Percentiles rank a stretch among this genome's conserved stretches.
phyloP scores from a whole-genome alignment of 2,888 invertebrate genomes.

The Dasypolia templi region DNA sequence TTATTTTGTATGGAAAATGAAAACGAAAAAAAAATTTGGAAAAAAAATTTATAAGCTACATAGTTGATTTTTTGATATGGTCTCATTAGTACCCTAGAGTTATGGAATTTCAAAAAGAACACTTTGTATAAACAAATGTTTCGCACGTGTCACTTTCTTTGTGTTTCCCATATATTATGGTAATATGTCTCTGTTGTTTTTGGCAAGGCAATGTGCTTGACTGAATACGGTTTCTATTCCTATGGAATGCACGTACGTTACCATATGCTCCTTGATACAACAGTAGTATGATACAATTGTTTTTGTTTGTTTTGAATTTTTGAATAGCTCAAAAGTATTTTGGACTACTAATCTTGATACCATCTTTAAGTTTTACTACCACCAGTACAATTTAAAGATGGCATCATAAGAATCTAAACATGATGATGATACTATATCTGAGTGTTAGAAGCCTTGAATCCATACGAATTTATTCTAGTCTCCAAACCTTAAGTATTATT shows the following conservation, averaged over 20 bases:
- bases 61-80: too few species aligned
- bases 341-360: background rate
- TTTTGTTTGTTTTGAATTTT: conserved; percentile 14
- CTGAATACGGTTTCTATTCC: conserved; percentile 31
- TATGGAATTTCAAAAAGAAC: too few species aligned
- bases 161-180: conserved; percentile 24
- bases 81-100: too few species aligned
- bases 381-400: too few species aligned
- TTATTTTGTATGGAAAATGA: too few species aligned
- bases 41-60: too few species aligned
- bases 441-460: background rate
- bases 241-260: conserved; percentile 21
- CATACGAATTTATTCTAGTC: background rate
- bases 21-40: too few species aligned
- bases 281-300: background rate
- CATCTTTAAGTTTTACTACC: background rate
- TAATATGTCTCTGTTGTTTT: conserved; percentile 31
- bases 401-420: background rate
- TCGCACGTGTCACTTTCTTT: background rate
- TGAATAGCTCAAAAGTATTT: conserved; percentile 13
- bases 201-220: conserved; percentile 28
- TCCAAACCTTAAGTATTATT: background rate
- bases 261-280: conserved; percentile 8
- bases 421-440: background rate
- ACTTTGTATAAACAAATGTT: conserved; percentile 11